A percentile compares a stretch with the other conserved stretches of the same genome.
Conservation (phyloP, 2,113 vertebrate genomes). For the Triplophysa siluroides region DNA sequence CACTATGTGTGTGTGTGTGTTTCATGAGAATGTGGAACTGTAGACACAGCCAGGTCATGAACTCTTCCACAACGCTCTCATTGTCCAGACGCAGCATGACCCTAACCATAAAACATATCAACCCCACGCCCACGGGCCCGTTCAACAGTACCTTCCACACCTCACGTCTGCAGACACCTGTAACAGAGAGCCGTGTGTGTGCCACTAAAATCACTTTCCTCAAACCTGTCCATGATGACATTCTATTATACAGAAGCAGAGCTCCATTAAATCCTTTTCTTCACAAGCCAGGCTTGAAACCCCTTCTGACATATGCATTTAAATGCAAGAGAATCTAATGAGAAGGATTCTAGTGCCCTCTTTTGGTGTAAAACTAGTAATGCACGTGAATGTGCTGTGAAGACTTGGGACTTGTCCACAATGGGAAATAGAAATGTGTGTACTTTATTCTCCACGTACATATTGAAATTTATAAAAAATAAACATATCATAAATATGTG, state of each 20-base stretch:
- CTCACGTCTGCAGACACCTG: slow-evolving; percentile 31
- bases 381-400: background rate
- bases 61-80: slow-evolving; percentile 39
- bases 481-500: no score
- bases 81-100: slow-evolving; percentile 35
- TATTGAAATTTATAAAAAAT: no score
- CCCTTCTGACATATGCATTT: background rate
- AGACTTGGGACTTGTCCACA: background rate
- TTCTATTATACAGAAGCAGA: background rate
- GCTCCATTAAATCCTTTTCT: background rate
- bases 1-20: slow-evolving; percentile 11
- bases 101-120: slow-evolving; percentile 33
- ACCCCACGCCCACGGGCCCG: background rate
- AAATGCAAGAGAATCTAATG: background rate
- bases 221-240: background rate
- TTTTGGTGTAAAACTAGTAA: slow-evolving; percentile 50
- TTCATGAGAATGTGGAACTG: background rate
- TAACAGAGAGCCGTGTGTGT: no score
- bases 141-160: slow-evolving; percentile 3
- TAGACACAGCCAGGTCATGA: slow-evolving; percentile 17
- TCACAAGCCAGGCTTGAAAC: background rate
- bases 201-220: background rate
- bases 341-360: slow-evolving; percentile 52
- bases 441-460: no score
- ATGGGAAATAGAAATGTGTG: no score